Evolutionary conservation across 2,888 invertebrate species (phyloP).

Genomic region (Creontiades dilutus): DNA sequence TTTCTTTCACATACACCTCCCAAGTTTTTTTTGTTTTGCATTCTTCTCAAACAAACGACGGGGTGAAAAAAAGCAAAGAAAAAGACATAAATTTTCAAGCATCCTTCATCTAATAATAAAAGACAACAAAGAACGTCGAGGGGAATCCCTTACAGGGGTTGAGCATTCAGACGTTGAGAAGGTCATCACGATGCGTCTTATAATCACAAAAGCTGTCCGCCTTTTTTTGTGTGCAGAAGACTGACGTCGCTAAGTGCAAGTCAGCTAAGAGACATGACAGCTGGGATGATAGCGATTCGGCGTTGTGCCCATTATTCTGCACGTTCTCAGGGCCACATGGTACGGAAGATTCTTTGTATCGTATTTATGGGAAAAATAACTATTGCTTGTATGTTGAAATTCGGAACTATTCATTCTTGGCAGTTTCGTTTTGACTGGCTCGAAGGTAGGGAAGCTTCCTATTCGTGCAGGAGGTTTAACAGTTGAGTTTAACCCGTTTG

Average conservation of each 20-base stretch:
- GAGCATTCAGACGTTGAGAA: conserved; percentile 25
- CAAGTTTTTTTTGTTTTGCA: neutral
- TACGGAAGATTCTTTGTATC: no score
- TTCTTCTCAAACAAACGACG: neutral
- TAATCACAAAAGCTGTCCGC: neutral
- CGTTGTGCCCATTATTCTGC: no score
- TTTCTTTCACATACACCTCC: neutral
- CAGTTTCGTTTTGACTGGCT: no score
- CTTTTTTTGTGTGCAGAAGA: neutral
- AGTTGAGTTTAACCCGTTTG: no score
- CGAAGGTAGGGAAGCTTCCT: no score
- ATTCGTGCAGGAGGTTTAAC: no score
- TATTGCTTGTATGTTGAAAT: no score
- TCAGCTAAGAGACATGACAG: neutral
- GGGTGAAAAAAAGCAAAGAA: neutral
- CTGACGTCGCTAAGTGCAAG: neutral
- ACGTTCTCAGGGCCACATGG: no score
- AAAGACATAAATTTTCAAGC: neutral
- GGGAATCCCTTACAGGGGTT: neutral
- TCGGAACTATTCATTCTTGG: no score
- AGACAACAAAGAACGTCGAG: conserved; percentile 18
- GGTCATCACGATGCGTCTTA: conserved; percentile 19
- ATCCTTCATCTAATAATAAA: conserved; percentile 15
- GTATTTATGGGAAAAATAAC: no score
- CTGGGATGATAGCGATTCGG: no score